Conservation (phyloP, 2,888 invertebrate genomes). For the Hypsopygia costalis region DNA sequence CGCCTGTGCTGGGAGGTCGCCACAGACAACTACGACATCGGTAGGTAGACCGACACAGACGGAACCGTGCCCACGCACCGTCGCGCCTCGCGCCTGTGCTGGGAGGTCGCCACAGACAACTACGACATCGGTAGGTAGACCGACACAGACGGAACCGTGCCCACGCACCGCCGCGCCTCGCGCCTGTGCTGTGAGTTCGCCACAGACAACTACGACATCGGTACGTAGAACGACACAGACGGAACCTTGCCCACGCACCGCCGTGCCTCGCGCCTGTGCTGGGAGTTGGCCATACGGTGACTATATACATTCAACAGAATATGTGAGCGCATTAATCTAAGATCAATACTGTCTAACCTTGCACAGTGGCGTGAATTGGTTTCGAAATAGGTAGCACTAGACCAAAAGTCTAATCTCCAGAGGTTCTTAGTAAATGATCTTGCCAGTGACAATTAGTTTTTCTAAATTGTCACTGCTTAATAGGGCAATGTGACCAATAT, state of each 20-base stretch:
- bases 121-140: slow-evolving; percentile 88
- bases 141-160: too few species aligned
- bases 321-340: too few species aligned
- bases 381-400: too few species aligned
- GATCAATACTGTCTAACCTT: too few species aligned
- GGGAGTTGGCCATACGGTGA: slow-evolving; percentile 99
- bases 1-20: slow-evolving; percentile 99
- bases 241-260: slow-evolving; percentile 98
- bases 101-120: slow-evolving; percentile 99
- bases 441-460: too few species aligned
- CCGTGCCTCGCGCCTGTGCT: slow-evolving; percentile 95
- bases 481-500: too few species aligned
- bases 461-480: too few species aligned
- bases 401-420: too few species aligned
- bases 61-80: slow-evolving; percentile 95
- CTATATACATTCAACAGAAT: too few species aligned
- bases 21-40: slow-evolving; percentile 89
- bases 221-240: too few species aligned
- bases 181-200: slow-evolving; percentile 99
- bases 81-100: slow-evolving; percentile 95
- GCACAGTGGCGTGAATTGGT: too few species aligned
- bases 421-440: too few species aligned
- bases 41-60: slow-evolving; percentile 34
- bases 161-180: slow-evolving; percentile 95
- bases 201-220: slow-evolving; percentile 97